phyloP scores from a whole-genome alignment of 2,888 invertebrate species.

The Cantharis rustica region DNA sequence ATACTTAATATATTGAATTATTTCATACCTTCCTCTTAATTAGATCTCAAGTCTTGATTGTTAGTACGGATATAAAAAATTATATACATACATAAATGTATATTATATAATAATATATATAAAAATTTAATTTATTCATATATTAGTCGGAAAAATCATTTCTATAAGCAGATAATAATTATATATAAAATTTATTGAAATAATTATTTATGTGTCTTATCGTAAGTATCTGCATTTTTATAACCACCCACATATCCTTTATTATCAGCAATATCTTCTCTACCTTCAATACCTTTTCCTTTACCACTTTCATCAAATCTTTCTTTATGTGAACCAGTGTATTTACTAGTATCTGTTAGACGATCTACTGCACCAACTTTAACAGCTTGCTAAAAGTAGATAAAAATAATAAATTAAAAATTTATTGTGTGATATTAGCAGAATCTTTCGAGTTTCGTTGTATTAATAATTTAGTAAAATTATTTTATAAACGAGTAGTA shows the following conservation, averaged over 20 bases:
- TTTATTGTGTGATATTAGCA: too few species aligned
- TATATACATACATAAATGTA: too few species aligned
- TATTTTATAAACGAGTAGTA: too few species aligned
- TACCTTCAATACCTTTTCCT: constrained; percentile 83
- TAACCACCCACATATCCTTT: constrained; percentile 84
- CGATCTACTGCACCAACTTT: constrained; percentile 69
- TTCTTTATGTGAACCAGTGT: constrained; percentile 84
- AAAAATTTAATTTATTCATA: background rate
- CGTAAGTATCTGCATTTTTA: constrained; percentile 78
- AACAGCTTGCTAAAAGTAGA: constrained; percentile 49
- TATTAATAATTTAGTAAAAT: too few species aligned
- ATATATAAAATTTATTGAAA: background rate
- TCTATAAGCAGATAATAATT: background rate
- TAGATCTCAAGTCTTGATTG: too few species aligned
- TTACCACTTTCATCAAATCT: constrained; percentile 82
- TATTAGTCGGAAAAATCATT: background rate
- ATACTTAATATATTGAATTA: too few species aligned
- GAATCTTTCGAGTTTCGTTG: too few species aligned
- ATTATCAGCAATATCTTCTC: constrained; percentile 73
- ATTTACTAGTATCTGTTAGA: constrained; percentile 81
- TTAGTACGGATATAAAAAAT: too few species aligned
- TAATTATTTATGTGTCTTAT: constrained; percentile 60
- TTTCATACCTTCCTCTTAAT: too few species aligned
- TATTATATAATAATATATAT: too few species aligned
- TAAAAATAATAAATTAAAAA: background rate